A percentile compares a stretch with the other conserved stretches of the same genome.
phyloP scores from a whole-genome alignment of 2,888 invertebrate genomes.

The Morpho helenor region DNA sequence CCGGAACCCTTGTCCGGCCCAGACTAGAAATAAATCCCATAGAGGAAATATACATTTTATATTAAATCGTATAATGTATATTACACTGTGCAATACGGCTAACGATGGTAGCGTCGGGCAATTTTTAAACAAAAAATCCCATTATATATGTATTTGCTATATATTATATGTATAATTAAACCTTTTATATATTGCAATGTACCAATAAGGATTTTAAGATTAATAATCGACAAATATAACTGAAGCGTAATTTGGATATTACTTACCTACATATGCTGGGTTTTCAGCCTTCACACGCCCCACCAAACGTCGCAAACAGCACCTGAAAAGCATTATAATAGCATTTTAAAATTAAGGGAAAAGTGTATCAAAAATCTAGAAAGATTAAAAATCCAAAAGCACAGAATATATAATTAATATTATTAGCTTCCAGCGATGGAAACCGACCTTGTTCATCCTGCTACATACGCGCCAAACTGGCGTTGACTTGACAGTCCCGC shows the following conservation, averaged over 20 bases:
- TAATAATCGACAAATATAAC: too few species aligned
- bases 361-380: not conserved
- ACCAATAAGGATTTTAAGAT: too few species aligned
- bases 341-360: conserved; percentile 7
- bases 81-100: too few species aligned
- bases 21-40: too few species aligned
- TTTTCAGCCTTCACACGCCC: conserved; percentile 6
- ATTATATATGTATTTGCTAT: too few species aligned
- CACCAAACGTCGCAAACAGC: conserved; percentile 11
- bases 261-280: conserved; percentile 21
- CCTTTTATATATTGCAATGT: too few species aligned
- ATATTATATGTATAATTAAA: too few species aligned
- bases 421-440: conserved; percentile 45
- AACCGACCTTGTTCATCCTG: conserved; percentile 63
- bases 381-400: not conserved
- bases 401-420: conserved; percentile 22
- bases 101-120: too few species aligned
- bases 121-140: too few species aligned
- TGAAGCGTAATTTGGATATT: not conserved
- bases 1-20: too few species aligned
- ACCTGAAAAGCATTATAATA: conserved; percentile 32
- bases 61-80: not conserved
- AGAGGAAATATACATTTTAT: not conserved
- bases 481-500: conserved; percentile 75
- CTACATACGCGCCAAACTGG: conserved; percentile 74